These are phyloP conservation scores for Pemphredon lugubris DNA, from an alignment of 2,888 invertebrate genomes.

Conservation along the genomic window DNA sequence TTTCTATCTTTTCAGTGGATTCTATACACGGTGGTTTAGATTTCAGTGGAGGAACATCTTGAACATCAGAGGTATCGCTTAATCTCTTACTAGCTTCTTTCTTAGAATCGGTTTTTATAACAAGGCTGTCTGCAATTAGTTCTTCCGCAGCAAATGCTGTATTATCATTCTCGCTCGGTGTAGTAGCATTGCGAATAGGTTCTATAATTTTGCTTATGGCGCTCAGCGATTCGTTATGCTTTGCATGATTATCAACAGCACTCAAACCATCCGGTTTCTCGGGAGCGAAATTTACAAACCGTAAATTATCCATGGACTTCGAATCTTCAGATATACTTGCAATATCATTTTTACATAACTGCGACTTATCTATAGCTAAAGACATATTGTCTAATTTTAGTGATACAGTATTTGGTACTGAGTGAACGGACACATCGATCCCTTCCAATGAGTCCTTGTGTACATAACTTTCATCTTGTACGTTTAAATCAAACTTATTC, in stretches of 20 bases:
- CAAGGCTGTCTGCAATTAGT: conserved; percentile 14
- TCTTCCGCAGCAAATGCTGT: conserved; percentile 21
- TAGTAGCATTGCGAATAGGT: conserved; percentile 19
- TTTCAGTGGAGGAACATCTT: conserved; percentile 69
- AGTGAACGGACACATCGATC: conserved; percentile 19
- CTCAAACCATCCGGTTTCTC: conserved; percentile 39
- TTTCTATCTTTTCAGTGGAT: conserved; percentile 33
- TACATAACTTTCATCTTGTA: conserved; percentile 33
- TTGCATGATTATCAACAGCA: conserved; percentile 40
- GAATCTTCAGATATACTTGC: conserved; percentile 33
- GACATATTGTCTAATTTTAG: conserved; percentile 50
- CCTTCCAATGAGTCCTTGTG: conserved; percentile 34
- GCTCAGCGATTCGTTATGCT: conserved; percentile 37
- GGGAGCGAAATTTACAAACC: conserved; percentile 40
- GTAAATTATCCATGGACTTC: conserved; percentile 37
- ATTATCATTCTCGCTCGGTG: conserved; percentile 19
- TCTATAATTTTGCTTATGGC: conserved; percentile 32
- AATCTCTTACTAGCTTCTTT: conserved; percentile 68
- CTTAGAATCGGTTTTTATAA: conserved; percentile 56
- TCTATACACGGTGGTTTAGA: conserved; percentile 62
- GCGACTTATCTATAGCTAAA: conserved; percentile 28
- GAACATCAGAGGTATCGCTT: conserved; percentile 52
- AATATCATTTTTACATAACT: conserved; percentile 40
- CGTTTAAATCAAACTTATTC: conserved; percentile 38
- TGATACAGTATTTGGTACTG: conserved; percentile 25